Evolutionary conservation across 2,113 vertebrate species (phyloP).

Genomic region (Neofelis nebulosa): DNA sequence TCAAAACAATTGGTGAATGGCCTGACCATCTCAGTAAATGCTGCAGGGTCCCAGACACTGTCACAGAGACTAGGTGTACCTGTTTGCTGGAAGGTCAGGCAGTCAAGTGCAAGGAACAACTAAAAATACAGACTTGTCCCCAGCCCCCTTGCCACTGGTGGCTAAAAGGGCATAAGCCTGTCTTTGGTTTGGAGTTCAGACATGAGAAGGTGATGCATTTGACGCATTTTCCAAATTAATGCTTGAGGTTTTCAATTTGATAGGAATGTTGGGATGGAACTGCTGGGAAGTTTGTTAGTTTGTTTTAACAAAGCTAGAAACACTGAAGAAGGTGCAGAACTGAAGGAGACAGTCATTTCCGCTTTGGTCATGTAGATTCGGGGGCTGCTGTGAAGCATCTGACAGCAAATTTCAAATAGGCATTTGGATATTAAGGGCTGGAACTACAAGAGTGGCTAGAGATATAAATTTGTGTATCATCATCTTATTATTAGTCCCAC

Average conservation of each 20-base stretch:
- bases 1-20: neutral
- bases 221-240: neutral
- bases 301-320: neutral
- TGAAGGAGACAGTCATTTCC: neutral
- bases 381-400: neutral
- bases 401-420: constrained; percentile 24
- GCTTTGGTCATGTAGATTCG: neutral
- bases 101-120: neutral
- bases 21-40: neutral
- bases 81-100: neutral
- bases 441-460: neutral
- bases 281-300: neutral
- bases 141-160: neutral
- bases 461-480: neutral
- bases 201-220: neutral
- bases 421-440: neutral
- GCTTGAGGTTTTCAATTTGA: neutral
- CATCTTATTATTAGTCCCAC: neutral
- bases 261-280: neutral
- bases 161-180: neutral
- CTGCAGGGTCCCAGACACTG: neutral
- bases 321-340: neutral
- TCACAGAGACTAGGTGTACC: neutral
- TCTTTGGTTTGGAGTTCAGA: neutral
- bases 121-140: neutral